Evolutionary conservation across 2,113 vertebrate species (phyloP).

Genomic region (Silurus meridionalis): DNA sequence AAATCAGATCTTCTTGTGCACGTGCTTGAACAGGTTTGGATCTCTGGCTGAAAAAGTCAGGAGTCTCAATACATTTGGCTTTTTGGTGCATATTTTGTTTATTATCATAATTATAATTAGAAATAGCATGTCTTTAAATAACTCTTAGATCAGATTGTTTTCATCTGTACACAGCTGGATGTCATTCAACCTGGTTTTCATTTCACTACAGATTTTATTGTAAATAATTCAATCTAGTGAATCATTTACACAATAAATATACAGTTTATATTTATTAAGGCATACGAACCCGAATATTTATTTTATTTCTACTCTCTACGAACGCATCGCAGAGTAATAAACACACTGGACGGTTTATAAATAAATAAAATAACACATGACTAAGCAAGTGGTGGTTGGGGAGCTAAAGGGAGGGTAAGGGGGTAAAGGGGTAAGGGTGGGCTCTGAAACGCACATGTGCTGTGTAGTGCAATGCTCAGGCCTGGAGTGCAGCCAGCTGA

Average conservation of each 20-base stretch:
- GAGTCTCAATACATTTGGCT: too few species aligned
- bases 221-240: background rate
- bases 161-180: background rate
- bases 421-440: too few species aligned
- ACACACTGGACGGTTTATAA: background rate
- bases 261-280: background rate
- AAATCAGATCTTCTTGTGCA: too few species aligned
- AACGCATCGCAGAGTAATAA: background rate
- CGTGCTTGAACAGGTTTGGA: too few species aligned
- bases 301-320: background rate
- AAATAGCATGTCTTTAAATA: too few species aligned
- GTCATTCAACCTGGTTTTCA: background rate
- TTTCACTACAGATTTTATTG: background rate
- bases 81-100: too few species aligned
- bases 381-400: conserved; percentile 33
- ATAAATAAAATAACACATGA: conserved; percentile 14
- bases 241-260: background rate
- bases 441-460: conserved; percentile 23
- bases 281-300: background rate
- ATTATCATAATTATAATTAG: too few species aligned
- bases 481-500: conserved; percentile 14
- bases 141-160: background rate
- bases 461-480: conserved; percentile 12
- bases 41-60: too few species aligned
- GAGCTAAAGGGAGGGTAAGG: too few species aligned